These are phyloP conservation scores for Amyelois transitella DNA, from an alignment of 1,140 invertebrate species.

Conservation along the genomic window DNA sequence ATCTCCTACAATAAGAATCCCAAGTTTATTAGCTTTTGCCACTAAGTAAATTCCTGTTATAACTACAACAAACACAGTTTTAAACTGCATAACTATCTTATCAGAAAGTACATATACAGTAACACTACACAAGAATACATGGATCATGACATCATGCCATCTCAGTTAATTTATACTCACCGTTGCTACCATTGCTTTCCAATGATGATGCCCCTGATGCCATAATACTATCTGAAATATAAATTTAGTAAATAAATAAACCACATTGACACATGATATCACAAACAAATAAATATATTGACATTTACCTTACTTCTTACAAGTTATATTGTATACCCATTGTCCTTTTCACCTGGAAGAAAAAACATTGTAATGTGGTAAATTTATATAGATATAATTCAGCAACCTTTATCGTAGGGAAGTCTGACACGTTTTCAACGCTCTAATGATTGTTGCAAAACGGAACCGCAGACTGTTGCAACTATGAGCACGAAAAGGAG, in stretches of 20 bases:
- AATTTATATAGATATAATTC: neutral
- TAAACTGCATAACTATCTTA: neutral
- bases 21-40: no score
- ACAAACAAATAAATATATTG: conserved; percentile 14
- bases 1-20: no score
- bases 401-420: conserved; percentile 28
- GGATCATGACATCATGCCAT: neutral
- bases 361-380: conserved; percentile 12
- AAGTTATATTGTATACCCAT: conserved; percentile 26
- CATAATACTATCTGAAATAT: conserved; percentile 63
- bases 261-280: conserved; percentile 1
- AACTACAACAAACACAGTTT: neutral
- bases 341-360: conserved; percentile 24
- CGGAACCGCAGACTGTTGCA: conserved; percentile 49
- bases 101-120: neutral
- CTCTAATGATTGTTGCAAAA: conserved; percentile 70
- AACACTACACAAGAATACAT: conserved; percentile 1
- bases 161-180: conserved; percentile 37
- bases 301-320: conserved; percentile 26
- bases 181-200: conserved; percentile 72
- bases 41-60: no score
- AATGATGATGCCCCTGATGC: conserved; percentile 72
- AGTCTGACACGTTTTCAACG: conserved; percentile 69
- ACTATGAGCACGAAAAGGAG: conserved; percentile 20
- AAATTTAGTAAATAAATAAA: conserved; percentile 13